Conservation (phyloP, 1,140 invertebrate genomes). For the Drosophila azteca region DNA sequence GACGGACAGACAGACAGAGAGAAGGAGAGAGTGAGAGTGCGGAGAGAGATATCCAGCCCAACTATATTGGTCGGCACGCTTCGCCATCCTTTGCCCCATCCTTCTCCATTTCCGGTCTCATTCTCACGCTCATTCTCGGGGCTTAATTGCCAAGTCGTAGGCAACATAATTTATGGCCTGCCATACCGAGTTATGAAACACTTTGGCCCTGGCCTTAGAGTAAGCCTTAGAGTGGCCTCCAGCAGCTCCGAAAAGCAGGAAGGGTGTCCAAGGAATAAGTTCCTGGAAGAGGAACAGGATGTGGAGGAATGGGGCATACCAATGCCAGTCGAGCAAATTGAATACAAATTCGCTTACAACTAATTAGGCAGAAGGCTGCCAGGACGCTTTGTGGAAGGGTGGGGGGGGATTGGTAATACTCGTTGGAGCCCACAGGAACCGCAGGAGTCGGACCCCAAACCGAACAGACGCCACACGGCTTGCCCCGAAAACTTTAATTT, state of each 20-base stretch:
- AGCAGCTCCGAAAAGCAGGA: slow-evolving; percentile 12
- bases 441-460: slow-evolving; percentile 2
- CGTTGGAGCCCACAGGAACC: neutral
- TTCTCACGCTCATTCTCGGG: slow-evolving; percentile 2
- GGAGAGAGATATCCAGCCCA: slow-evolving; percentile 2
- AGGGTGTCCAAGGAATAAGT: neutral
- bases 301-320: slow-evolving; percentile 6
- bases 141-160: slow-evolving; percentile 77
- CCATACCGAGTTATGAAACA: slow-evolving; percentile 61
- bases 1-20: slow-evolving; percentile 27
- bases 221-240: neutral
- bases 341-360: slow-evolving; percentile 79
- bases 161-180: slow-evolving; percentile 76
- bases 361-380: slow-evolving; percentile 61
- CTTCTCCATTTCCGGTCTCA: neutral
- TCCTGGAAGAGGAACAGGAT: slow-evolving; percentile 1
- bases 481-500: slow-evolving; percentile 44
- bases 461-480: slow-evolving; percentile 17
- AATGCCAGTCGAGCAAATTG: slow-evolving; percentile 54
- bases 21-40: neutral
- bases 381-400: too few species aligned
- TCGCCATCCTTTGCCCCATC: slow-evolving; percentile 17
- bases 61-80: slow-evolving; percentile 56
- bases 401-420: neutral
- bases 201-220: neutral